Conservation (phyloP, 2,797 vertebrate genomes). For the Acrossocheilus fasciatus region DNA sequence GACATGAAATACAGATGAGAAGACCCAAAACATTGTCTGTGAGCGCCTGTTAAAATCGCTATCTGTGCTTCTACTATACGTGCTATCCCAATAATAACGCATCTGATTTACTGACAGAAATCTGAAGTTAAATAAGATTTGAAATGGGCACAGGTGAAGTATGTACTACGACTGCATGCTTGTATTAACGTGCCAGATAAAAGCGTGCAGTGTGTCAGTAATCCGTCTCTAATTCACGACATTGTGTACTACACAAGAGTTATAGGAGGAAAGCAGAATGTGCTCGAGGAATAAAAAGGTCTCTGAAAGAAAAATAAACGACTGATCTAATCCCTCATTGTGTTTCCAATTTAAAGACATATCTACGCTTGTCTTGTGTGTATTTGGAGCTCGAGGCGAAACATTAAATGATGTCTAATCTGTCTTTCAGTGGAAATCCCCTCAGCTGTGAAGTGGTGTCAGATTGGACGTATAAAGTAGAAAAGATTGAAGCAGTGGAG, state of each 20-base stretch:
- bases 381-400: conserved; percentile 9
- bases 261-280: not conserved
- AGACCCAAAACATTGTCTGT: not conserved
- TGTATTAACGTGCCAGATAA: not conserved
- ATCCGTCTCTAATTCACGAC: conserved; percentile 23
- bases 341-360: not conserved
- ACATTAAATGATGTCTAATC: not conserved
- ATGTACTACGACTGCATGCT: not conserved
- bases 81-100: not conserved
- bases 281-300: not conserved
- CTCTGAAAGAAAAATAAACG: conserved; percentile 5
- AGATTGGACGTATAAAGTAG: conserved; percentile 1
- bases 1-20: not conserved
- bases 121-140: not conserved
- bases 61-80: not conserved
- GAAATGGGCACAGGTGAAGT: not conserved
- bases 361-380: conserved; percentile 4
- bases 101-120: not conserved
- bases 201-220: not conserved
- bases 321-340: not conserved
- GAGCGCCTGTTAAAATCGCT: not conserved
- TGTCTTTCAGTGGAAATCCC: conserved; percentile 59
- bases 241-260: conserved; percentile 26
- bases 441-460: conserved; percentile 42
- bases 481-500: not conserved